Conservation (phyloP, 2,797 vertebrate genomes). For the Lates japonicus region DNA sequence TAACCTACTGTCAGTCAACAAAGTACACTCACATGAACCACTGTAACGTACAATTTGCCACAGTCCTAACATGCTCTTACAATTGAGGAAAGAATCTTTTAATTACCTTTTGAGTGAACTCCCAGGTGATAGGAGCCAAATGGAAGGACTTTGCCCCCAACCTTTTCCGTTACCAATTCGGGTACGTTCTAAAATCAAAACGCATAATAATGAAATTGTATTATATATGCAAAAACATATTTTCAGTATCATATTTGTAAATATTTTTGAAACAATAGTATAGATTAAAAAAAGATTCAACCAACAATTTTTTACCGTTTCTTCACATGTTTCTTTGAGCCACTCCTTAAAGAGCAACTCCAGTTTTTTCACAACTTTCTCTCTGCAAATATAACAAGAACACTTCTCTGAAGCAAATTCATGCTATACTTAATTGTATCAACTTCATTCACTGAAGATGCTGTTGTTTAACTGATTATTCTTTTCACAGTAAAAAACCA, state of each 20-base stretch:
- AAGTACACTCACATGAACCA: background rate
- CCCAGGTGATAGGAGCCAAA: slow-evolving; percentile 94
- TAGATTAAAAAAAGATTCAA: background rate
- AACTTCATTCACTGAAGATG: background rate
- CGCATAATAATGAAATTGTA: background rate
- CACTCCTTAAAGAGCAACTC: slow-evolving; percentile 92
- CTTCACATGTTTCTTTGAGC: slow-evolving; percentile 92
- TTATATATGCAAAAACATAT: background rate
- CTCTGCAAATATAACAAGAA: slow-evolving; percentile 77
- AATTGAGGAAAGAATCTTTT: slow-evolving; percentile 22
- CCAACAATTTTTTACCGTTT: slow-evolving; percentile 86
- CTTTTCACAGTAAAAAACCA: background rate
- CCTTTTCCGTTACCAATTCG: slow-evolving; percentile 89
- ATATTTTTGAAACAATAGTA: background rate
- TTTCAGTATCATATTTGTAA: background rate
- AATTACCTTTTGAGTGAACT: slow-evolving; percentile 92
- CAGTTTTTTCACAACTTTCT: slow-evolving; percentile 91
- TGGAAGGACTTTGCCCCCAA: slow-evolving; percentile 94
- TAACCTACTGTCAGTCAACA: background rate
- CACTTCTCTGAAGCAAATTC: background rate
- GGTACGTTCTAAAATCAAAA: slow-evolving; percentile 88
- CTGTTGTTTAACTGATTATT: background rate
- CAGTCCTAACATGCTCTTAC: background rate
- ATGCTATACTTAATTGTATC: background rate
- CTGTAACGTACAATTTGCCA: background rate